Conservation (phyloP, 2,113 vertebrate species). For the Gopherus flavomarginatus region DNA sequence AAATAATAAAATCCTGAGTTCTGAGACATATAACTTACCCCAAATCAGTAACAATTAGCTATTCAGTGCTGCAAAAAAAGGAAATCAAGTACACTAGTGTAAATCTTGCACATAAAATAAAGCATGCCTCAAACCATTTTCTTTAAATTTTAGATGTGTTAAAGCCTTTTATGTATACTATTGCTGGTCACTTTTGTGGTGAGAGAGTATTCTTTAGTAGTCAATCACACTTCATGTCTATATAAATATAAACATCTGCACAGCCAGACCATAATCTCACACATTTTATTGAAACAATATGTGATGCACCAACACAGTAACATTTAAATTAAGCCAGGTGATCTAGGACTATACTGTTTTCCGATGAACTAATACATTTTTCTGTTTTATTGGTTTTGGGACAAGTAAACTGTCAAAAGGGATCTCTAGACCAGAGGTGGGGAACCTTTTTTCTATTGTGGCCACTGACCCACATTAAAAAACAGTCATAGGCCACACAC, state of each 20-base stretch:
- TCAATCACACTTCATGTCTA: accelerated
- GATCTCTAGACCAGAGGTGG: neutral
- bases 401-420: accelerated
- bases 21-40: neutral
- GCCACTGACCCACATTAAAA: no score
- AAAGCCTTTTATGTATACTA: neutral
- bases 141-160: neutral
- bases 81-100: no score
- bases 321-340: accelerated
- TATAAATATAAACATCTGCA: accelerated
- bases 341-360: neutral
- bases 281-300: neutral
- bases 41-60: accelerated
- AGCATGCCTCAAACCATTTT: neutral
- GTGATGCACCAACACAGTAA: neutral
- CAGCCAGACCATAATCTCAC: neutral
- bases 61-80: no score
- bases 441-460: no score
- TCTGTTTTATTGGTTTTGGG: accelerated
- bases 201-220: neutral
- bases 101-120: accelerated
- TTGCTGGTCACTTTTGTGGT: accelerated
- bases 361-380: neutral
- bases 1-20: neutral
- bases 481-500: no score